phyloP scores from a whole-genome alignment of 2,797 vertebrate genomes.

The Dicrostonyx torquatus region DNA sequence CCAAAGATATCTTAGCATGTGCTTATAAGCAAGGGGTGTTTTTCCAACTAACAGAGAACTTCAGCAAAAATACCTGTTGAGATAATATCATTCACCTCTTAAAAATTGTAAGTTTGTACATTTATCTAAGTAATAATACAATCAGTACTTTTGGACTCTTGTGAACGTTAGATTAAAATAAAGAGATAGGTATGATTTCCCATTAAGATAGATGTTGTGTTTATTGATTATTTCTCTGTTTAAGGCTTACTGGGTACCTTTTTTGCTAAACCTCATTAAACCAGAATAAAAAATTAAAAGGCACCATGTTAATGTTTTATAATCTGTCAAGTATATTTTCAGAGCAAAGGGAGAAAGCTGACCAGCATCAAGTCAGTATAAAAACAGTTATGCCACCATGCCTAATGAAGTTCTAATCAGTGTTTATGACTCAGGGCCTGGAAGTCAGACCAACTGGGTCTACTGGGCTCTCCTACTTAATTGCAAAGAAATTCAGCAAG shows the following conservation, averaged over 20 bases:
- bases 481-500: neutral
- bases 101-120: constrained; percentile 34
- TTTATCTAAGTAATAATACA: constrained; percentile 22
- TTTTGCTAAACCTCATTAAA: constrained; percentile 72
- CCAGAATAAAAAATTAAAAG: constrained; percentile 71
- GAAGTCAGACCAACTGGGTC: neutral
- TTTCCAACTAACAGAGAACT: neutral
- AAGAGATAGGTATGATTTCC: constrained; percentile 34
- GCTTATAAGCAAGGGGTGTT: neutral
- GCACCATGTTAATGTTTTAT: constrained; percentile 67
- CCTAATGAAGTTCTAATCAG: neutral
- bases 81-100: neutral
- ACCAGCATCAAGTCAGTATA: neutral
- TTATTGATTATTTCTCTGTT: constrained; percentile 71
- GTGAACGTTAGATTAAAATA: constrained; percentile 59
- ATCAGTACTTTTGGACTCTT: constrained; percentile 23
- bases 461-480: neutral
- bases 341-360: constrained; percentile 53
- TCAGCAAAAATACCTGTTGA: neutral
- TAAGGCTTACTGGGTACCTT: constrained; percentile 60
- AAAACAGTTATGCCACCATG: neutral
- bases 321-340: constrained; percentile 55
- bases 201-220: constrained; percentile 42
- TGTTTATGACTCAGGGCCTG: neutral
- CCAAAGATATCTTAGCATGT: neutral